Conservation (phyloP, 2,888 invertebrate genomes). For the Allygus modestus region DNA sequence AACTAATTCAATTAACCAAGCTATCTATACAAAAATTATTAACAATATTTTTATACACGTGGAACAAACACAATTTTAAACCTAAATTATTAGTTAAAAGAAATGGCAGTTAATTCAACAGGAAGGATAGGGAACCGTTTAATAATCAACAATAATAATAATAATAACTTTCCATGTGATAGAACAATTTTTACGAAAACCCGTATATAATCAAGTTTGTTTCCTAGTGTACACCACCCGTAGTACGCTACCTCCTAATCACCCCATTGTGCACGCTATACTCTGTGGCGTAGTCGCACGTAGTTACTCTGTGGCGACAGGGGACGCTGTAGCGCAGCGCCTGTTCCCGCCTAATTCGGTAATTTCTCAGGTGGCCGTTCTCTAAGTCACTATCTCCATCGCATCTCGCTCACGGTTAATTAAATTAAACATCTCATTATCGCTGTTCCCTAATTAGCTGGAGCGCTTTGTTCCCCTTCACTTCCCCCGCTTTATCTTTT, state of each 20-base stretch:
- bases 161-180: no score
- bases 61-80: no score
- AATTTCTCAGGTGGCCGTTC: conserved; percentile 53
- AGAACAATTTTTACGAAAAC: no score
- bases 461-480: conserved; percentile 43
- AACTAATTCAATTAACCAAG: no score
- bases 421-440: conserved; percentile 60
- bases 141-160: no score
- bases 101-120: no score
- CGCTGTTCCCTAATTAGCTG: conserved; percentile 54
- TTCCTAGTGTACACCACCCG: not conserved
- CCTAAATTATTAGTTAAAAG: no score
- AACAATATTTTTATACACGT: no score
- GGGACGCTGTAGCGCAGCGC: conserved; percentile 35
- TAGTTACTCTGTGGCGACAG: conserved; percentile 25
- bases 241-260: not conserved
- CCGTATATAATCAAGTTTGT: not conserved
- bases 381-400: conserved; percentile 33
- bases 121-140: no score
- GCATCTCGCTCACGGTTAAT: conserved; percentile 53
- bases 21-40: no score
- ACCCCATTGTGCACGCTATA: not conserved
- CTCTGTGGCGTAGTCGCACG: conserved; percentile 5
- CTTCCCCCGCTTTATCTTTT: not conserved
- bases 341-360: conserved; percentile 51